phyloP scores from a whole-genome alignment of 2,888 invertebrate genomes.

The Archips xylosteana region DNA sequence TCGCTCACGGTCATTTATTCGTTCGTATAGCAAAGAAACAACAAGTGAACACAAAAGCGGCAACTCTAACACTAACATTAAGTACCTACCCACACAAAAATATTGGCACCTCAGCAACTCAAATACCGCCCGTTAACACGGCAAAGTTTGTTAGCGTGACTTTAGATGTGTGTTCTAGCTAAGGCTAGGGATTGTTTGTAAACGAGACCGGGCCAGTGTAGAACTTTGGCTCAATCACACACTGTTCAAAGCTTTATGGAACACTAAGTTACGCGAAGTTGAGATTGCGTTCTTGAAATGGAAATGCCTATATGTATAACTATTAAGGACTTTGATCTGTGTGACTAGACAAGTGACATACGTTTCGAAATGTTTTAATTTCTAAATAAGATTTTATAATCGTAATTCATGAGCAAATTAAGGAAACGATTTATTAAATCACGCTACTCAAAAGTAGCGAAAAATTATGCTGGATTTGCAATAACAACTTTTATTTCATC shows the following conservation, averaged over 20 bases:
- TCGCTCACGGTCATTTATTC: neutral
- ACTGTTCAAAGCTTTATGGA: constrained; percentile 28
- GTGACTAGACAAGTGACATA: too few species aligned
- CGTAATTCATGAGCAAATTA: too few species aligned
- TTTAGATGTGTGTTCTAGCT: constrained; percentile 40
- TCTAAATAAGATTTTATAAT: too few species aligned
- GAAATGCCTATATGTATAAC: neutral
- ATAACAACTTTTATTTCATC: too few species aligned
- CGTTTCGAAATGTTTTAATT: too few species aligned
- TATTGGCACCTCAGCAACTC: constrained; percentile 31
- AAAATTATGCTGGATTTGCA: too few species aligned
- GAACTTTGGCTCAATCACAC: constrained; percentile 40
- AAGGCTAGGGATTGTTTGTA: constrained; percentile 34
- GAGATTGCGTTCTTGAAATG: neutral
- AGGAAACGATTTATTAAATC: too few species aligned
- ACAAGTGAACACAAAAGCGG: neutral
- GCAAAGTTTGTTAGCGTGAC: constrained; percentile 40
- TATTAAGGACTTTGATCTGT: too few species aligned
- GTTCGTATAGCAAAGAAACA: neutral
- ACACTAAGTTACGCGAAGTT: constrained; percentile 7
- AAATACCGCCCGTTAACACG: constrained; percentile 35
- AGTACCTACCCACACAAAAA: constrained; percentile 19
- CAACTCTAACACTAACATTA: constrained; percentile 1
- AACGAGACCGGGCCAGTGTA: constrained; percentile 28
- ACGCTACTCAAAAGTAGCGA: too few species aligned